Conservation (phyloP, 2,797 vertebrate genomes). For the Acropternis orthonyx region DNA sequence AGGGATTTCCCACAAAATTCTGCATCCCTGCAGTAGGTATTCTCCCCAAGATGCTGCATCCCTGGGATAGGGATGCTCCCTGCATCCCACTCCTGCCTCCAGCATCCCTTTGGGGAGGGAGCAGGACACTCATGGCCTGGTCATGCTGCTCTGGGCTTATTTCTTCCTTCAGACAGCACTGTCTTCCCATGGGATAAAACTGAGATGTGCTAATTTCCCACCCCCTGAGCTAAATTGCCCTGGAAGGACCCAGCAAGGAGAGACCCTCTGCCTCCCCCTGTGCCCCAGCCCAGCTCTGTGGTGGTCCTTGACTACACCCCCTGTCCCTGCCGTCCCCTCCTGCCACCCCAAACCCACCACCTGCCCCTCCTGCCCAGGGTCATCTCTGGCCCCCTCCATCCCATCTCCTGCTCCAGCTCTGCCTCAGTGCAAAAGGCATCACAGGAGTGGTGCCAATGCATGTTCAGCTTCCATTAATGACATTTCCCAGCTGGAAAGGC, state of each 20-base stretch:
- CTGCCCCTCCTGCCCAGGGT: neutral
- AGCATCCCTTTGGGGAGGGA: neutral
- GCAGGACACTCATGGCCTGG: neutral
- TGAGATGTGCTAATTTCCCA: neutral
- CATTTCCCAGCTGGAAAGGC: neutral
- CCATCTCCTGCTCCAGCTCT: neutral
- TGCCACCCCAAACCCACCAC: neutral
- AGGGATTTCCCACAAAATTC: neutral
- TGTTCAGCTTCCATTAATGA: neutral
- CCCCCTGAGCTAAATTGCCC: neutral
- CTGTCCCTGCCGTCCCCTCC: neutral
- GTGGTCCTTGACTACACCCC: neutral
- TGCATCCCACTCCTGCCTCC: neutral
- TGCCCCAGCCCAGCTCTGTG: neutral
- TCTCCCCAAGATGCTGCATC: neutral
- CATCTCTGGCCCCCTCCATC: neutral
- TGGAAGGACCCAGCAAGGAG: neutral
- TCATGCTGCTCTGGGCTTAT: neutral
- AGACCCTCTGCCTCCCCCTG: neutral
- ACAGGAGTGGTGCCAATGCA: rapidly evolving
- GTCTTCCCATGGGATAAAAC: neutral
- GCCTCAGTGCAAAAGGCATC: rapidly evolving
- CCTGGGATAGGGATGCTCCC: neutral
- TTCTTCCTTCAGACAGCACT: neutral
- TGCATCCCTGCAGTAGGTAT: neutral